These are phyloP conservation scores for Suricata suricatta DNA, from an alignment of 2,113 vertebrate species.

Conservation along the genomic window DNA sequence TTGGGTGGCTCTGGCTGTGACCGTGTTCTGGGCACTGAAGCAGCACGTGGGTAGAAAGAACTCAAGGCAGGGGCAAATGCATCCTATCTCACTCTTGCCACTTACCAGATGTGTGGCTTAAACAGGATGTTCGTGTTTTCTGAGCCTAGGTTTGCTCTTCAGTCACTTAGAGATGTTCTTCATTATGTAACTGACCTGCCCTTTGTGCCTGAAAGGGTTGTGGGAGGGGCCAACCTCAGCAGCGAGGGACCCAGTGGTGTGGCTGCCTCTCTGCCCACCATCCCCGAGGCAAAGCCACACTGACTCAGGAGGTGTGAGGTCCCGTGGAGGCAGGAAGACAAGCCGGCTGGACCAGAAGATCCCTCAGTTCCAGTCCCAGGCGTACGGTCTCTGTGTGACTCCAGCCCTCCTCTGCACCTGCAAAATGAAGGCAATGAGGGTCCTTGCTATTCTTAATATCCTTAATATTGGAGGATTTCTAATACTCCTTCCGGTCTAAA, in stretches of 20 bases:
- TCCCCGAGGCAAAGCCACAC: too few species aligned
- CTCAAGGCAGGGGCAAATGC: neutral
- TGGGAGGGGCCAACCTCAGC: neutral
- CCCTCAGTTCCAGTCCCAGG: too few species aligned
- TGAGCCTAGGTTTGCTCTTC: neutral
- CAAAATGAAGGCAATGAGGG: neutral
- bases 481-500: neutral
- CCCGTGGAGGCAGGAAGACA: accelerated
- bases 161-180: neutral
- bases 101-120: neutral
- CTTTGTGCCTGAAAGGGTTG: too few species aligned
- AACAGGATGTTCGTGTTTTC: neutral
- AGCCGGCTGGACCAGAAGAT: neutral
- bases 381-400: too few species aligned
- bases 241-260: neutral
- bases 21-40: accelerated
- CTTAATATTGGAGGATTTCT: neutral
- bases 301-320: accelerated
- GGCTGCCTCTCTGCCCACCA: neutral
- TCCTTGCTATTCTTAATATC: neutral
- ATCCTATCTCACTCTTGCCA: neutral
- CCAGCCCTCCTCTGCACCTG: neutral
- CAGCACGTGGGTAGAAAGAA: accelerated
- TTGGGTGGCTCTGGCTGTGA: accelerated
- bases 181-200: neutral